phyloP scores from a whole-genome alignment of 2,888 invertebrate genomes.

The Dione vanillae region DNA sequence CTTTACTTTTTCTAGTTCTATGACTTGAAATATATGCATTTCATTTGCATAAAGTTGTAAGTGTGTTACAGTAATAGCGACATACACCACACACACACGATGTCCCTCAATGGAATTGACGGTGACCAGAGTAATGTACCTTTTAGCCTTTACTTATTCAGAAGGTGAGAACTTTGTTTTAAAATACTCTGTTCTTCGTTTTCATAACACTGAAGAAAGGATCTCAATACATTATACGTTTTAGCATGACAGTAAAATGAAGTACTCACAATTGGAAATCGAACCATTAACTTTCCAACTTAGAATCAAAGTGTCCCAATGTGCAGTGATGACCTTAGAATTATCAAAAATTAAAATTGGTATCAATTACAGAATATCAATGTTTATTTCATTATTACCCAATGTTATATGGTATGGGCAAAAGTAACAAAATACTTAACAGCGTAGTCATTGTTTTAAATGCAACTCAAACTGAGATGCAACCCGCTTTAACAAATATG shows the following conservation, averaged over 20 bases:
- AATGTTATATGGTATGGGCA: background rate
- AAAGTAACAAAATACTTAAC: background rate
- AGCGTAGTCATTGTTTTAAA: background rate
- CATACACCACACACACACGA: background rate
- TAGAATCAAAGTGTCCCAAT: too few species aligned
- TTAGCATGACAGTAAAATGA: too few species aligned
- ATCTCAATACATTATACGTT: too few species aligned
- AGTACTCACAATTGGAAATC: too few species aligned
- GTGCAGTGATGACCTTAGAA: too few species aligned
- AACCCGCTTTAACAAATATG: conserved; percentile 7
- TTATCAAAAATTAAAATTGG: background rate
- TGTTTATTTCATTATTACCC: background rate
- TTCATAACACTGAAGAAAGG: too few species aligned
- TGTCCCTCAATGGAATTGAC: background rate
- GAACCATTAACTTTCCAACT: too few species aligned
- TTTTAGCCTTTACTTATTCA: too few species aligned
- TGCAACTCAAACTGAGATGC: background rate
- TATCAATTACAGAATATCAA: background rate
- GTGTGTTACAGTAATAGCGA: background rate
- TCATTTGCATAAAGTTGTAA: background rate
- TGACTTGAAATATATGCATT: too few species aligned
- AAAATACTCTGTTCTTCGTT: too few species aligned
- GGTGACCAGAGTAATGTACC: too few species aligned
- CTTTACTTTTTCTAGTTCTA: background rate
- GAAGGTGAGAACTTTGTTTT: too few species aligned